phyloP scores from a whole-genome alignment of 2,113 vertebrate species.

The Columbina picui region DNA sequence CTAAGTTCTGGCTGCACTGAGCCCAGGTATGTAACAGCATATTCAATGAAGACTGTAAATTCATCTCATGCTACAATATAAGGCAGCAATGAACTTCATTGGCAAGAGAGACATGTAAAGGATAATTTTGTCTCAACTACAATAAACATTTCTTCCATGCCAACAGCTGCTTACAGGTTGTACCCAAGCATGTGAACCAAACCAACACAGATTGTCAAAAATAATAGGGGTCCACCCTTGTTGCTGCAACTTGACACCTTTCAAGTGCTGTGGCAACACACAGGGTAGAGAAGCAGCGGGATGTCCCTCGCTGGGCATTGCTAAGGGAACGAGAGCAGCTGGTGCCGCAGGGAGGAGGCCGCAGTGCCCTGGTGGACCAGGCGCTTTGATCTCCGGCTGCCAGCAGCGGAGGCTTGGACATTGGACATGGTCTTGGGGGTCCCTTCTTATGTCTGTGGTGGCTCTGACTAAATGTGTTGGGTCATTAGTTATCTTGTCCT shows the following conservation, averaged over 20 bases:
- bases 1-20: background rate
- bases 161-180: background rate
- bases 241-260: background rate
- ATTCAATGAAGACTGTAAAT: background rate
- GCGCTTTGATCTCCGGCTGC: background rate
- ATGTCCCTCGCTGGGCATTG: background rate
- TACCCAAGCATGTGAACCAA: background rate
- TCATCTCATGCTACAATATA: constrained; percentile 40
- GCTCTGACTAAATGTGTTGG: background rate
- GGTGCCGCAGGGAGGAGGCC: background rate
- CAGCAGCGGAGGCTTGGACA: background rate
- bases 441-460: background rate
- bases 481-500: background rate
- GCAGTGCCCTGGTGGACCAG: background rate
- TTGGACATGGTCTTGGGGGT: background rate
- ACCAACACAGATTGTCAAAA: background rate
- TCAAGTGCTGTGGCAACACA: background rate
- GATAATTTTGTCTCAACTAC: background rate
- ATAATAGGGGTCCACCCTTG: background rate
- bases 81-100: background rate
- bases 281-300: background rate
- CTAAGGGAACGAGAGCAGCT: background rate
- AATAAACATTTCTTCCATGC: background rate
- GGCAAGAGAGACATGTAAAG: background rate
- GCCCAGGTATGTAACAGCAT: constrained; percentile 32